Conservation (phyloP, 2,888 invertebrate genomes). For the Choreutis nemorana region DNA sequence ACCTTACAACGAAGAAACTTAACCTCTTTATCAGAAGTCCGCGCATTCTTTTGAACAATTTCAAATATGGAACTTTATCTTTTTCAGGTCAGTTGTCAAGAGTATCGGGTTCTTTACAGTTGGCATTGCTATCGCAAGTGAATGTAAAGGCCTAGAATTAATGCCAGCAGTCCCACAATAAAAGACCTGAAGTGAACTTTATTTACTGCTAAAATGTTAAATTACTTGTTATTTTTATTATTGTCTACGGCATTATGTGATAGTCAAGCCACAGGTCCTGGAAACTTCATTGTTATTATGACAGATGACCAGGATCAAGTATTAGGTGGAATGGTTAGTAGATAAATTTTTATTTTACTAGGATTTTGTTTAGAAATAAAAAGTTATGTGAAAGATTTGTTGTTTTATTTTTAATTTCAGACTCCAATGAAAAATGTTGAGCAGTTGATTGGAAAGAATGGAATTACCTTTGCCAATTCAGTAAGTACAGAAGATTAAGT, state of each 20-base stretch:
- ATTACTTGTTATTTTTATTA: constrained; percentile 35
- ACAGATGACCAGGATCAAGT: constrained; percentile 87
- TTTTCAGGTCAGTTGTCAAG: constrained; percentile 80
- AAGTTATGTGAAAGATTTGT: constrained; percentile 24
- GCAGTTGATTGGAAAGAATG: constrained; percentile 68
- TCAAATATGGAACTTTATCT: neutral
- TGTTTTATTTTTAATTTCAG: constrained; percentile 58
- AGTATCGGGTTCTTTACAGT: constrained; percentile 80
- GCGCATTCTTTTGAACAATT: neutral
- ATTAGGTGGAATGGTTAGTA: constrained; percentile 79
- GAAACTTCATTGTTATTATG: constrained; percentile 80
- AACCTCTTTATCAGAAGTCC: too few species aligned
- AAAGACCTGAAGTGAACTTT: constrained; percentile 12
- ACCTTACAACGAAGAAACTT: too few species aligned
- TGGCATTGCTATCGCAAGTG: constrained; percentile 80
- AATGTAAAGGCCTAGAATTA: constrained; percentile 77
- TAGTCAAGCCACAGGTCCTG: constrained; percentile 51
- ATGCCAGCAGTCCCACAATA: constrained; percentile 69
- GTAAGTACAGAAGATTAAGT: too few species aligned
- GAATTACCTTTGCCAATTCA: constrained; percentile 76
- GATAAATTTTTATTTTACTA: constrained; percentile 15
- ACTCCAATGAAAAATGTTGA: constrained; percentile 72
- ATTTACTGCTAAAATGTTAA: constrained; percentile 36
- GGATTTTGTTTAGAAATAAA: constrained; percentile 30
- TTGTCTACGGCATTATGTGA: constrained; percentile 21